Conservation (phyloP, 37 sponge, comb jelly and placozoan genomes). For the Lycopodina hypogea region DNA sequence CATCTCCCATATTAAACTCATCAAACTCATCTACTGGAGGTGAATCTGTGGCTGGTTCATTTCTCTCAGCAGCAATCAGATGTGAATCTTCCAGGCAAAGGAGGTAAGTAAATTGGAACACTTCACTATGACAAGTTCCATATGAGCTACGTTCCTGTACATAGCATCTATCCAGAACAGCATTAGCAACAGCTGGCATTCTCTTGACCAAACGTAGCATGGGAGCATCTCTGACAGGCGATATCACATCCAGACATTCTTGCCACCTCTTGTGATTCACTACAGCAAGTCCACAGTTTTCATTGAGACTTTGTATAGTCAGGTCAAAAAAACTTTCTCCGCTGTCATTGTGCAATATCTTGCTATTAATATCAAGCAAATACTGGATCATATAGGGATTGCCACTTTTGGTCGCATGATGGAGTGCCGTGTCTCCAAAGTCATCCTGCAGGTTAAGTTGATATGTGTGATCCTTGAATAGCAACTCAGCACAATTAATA, state of each 20-base stretch:
- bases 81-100: not conserved
- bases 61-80: not conserved
- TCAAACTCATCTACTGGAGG: not conserved
- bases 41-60: too few relatives aligned
- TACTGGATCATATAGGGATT: conserved; percentile 41
- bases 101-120: conserved; percentile 80
- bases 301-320: conserved; percentile 36
- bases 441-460: conserved; percentile 51
- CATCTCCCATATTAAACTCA: not conserved
- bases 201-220: conserved; percentile 60
- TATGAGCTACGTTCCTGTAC: not conserved
- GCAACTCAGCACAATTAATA: conserved; percentile 24
- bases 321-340: conserved; percentile 70
- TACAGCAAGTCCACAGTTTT: conserved; percentile 36
- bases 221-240: conserved; percentile 40
- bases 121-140: conserved; percentile 15
- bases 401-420: conserved; percentile 55
- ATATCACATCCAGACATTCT: conserved; percentile 61
- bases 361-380: conserved; percentile 45
- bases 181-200: conserved; percentile 73
- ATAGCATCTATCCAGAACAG: conserved; percentile 66
- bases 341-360: conserved; percentile 56
- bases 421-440: conserved; percentile 73
- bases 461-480: conserved; percentile 59
- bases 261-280: conserved; percentile 67